Percentiles rank a stretch among this genome's conserved stretches.
Evolutionary conservation across 1,140 invertebrate species (phyloP).

Genomic region (Lepidotrigona ventralis): DNA sequence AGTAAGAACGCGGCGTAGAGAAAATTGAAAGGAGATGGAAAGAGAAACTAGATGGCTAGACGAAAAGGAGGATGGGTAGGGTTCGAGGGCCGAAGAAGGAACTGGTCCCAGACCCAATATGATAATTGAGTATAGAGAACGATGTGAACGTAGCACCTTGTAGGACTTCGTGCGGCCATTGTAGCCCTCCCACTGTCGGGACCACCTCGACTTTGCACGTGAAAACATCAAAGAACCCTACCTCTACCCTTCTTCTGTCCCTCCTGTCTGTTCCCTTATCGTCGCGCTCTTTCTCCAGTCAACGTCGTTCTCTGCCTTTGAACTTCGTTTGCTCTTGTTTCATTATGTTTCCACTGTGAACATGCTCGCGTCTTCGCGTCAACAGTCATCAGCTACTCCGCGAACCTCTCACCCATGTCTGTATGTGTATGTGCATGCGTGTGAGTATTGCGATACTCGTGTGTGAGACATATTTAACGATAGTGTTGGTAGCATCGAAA

Average conservation of each 20-base stretch:
- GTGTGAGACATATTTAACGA: too few relatives aligned
- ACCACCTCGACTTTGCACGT: constrained; percentile 56
- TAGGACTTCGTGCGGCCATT: constrained; percentile 58
- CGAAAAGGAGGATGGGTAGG: constrained; percentile 14
- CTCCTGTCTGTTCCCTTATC: too few relatives aligned
- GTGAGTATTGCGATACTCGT: too few relatives aligned
- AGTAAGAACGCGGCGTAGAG: constrained; percentile 34
- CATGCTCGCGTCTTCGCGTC: background rate
- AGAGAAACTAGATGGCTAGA: constrained; percentile 35
- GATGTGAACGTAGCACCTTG: constrained; percentile 70
- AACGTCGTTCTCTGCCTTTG: background rate
- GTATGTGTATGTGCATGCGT: too few relatives aligned
- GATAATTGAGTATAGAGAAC: constrained; percentile 71
- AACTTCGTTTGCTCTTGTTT: constrained; percentile 45
- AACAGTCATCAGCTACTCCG: too few relatives aligned
- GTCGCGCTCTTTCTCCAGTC: too few relatives aligned
- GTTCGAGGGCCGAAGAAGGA: constrained; percentile 48
- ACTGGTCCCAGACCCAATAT: constrained; percentile 69
- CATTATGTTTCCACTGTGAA: constrained; percentile 31
- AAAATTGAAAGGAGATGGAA: constrained; percentile 50
- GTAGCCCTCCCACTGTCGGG: constrained; percentile 55
- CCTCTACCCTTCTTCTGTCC: constrained; percentile 22
- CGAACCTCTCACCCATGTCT: too few relatives aligned
- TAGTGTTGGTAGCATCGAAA: too few relatives aligned
- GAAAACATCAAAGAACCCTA: constrained; percentile 52